Base-by-base conservation (phyloP, 2,888 invertebrate species). In the Scotopteryx bipunctaria region DNA sequence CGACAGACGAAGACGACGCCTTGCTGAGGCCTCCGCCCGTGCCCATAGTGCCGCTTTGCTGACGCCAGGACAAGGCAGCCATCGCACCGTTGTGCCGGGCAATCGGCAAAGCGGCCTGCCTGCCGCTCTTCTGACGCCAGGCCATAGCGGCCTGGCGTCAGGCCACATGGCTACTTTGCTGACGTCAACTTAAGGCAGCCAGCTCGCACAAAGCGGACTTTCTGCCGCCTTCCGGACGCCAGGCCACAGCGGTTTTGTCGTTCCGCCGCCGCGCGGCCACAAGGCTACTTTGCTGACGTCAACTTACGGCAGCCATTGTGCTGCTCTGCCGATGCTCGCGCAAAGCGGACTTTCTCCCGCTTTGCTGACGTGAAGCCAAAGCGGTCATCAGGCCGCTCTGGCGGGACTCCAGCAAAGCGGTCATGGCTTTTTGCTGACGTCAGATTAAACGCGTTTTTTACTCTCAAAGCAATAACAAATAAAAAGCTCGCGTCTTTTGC, bases 1-100 rank as follows among this genome's bases (percentile, higher is more conserved):
- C 63, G 11, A 66, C 63, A 1, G 70, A 64, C 15, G 79, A 73
- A 27, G 63, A 58, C n/a, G 84, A 76, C 5, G 80, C 69, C 1
- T 59, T 76, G 76, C 81, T 56, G 15, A 44, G 48, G 25, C 71
- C 82, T 60, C 82, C 73, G 58, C 32, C 62, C 75, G 17, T 69
- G 16, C 45, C 51, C 67, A 43, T 54, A 61, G 3, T 70, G 36
- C 64, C 51, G 36, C 43, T 59, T 43, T 72, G 72, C 72, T 73
- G 73, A 73, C 53, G 47, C 47, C 53, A 38, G 38, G 38, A 17
- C 41, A 23, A 31, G 13, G n/a, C 14, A 11, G 23, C 38, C 17
- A 17, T 17, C 13, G 31, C 13, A 17, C 31, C 19, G 25, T 23
- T 13, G 4, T 17, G 17, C 27, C 17, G 11, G 6, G 8, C 2